Evolutionary conservation across 2,113 vertebrate genomes (phyloP), one percentile per base, ranked within the genome.

Genomic region (Brachirus orientalis): DNA sequence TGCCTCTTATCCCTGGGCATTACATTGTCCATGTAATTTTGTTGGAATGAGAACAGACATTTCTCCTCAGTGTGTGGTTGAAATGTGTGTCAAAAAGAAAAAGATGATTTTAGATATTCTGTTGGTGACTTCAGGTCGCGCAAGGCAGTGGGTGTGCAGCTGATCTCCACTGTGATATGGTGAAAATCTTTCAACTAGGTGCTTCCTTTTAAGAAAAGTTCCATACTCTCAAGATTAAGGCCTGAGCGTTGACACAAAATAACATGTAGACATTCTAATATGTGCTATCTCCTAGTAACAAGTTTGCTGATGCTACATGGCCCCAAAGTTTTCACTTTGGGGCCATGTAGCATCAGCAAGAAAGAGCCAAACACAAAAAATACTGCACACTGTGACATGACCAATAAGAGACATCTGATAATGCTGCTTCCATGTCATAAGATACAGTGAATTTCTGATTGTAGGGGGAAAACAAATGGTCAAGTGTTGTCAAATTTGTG

Each of bases 161-260:
- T 45, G n/a, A 58, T 59, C 38, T 58, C 65, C 59, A 43, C 62
- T 74, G 56, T 57, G 69, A 69, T 59, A 60, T 59, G 55, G 28
- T 66, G 46, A 84, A 69, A 28, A 67, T n/a, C 68, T 71, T 77
- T 85, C 38, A 47, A 22, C 51, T 38, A 41, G 28, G 18, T 35
- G 46, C 8, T 67, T 67, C 53, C 54, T 64, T 73, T 52, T 37
- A 54, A n/a, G n/a, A n/a, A n/a, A n/a, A n/a, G n/a, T n/a, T n/a
- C n/a, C n/a, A n/a, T n/a, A n/a, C n/a, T n/a, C n/a, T n/a, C n/a
- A n/a, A n/a, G n/a, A n/a, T n/a, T n/a, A n/a, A n/a, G n/a, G n/a
- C n/a, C n/a, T n/a, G n/a, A n/a, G n/a, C n/a, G n/a, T n/a, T n/a
- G n/a, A n/a, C n/a, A 50, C 33, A 41, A 41, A 67, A 53, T 67